Conservation (phyloP, 2,797 vertebrate genomes). For the Oreortyx pictus region DNA sequence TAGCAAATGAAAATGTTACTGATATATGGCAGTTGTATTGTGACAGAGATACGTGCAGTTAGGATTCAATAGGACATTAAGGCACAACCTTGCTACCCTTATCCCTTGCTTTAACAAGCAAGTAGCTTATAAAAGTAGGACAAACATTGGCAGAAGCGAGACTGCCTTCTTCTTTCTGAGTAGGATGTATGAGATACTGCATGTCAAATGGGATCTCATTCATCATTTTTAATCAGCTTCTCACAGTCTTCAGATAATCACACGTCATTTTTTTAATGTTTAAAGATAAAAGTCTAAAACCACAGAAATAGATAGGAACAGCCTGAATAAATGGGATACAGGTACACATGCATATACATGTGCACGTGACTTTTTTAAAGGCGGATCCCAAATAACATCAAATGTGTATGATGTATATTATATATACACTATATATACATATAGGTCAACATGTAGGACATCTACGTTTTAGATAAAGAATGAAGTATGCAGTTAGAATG, state of each 20-base stretch:
- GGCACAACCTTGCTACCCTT: not conserved
- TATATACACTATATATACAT: not conserved
- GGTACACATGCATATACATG: not conserved
- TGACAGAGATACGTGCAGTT: not conserved
- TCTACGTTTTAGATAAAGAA: not conserved
- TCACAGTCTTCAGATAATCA: not conserved
- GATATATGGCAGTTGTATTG: not conserved
- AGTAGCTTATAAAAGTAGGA: not conserved
- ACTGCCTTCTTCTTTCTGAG: not conserved
- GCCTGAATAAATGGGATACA: not conserved
- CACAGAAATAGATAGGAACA: not conserved
- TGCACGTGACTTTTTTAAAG: fast-evolving
- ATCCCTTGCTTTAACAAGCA: not conserved
- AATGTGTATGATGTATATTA: not conserved
- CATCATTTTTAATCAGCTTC: not conserved
- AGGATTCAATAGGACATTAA: not conserved
- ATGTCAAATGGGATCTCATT: not conserved
- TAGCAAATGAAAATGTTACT: not conserved
- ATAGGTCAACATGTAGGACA: not conserved
- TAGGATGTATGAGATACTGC: not conserved
- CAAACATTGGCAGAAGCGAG: not conserved
- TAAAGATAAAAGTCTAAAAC: not conserved
- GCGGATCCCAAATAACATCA: fast-evolving
- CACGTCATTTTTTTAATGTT: not conserved
- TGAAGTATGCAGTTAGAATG: not conserved